A percentile compares a stretch with the other conserved stretches of the same genome.
Evolutionary conservation across 2,113 vertebrate genomes (phyloP).

Genomic region (Phycodurus eques): DNA sequence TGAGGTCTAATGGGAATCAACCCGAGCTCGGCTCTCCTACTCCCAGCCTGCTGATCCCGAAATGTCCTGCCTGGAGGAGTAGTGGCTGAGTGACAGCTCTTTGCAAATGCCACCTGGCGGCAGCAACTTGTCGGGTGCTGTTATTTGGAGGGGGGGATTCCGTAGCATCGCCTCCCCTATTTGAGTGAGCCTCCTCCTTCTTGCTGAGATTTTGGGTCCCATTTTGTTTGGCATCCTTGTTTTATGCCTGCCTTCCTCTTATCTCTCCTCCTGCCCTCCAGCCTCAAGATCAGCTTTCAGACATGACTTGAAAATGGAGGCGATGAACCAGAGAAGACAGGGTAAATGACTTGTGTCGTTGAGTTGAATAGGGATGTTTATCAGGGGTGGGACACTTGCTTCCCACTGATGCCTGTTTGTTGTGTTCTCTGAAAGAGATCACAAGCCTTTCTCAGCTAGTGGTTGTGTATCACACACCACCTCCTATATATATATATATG

Average conservation of each 20-base stretch:
- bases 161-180: constrained; percentile 9
- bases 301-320: constrained; percentile 12
- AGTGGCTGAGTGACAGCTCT: constrained; percentile 38
- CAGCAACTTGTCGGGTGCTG: constrained; percentile 26
- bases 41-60: not conserved
- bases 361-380: constrained; percentile 49
- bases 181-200: constrained; percentile 1
- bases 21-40: constrained; percentile 14
- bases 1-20: constrained; percentile 44
- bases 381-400: constrained; percentile 31
- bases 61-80: constrained; percentile 12
- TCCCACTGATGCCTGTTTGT: constrained; percentile 20
- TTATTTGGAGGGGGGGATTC: not conserved
- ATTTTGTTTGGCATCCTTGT: constrained; percentile 18
- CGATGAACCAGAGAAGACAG: constrained; percentile 30
- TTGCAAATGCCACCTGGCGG: constrained; percentile 44
- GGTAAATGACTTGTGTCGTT: constrained; percentile 49
- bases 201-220: constrained; percentile 38
- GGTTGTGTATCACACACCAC: constrained; percentile 18
- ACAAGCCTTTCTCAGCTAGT: constrained; percentile 25
- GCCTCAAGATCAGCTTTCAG: constrained; percentile 25
- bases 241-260: constrained; percentile 30
- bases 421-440: constrained; percentile 23
- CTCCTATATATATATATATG: not conserved
- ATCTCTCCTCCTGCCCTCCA: constrained; percentile 37